A percentile compares a stretch with the other conserved stretches of the same genome.
Evolutionary conservation across 1,140 invertebrate species (phyloP).

Genomic region (Mizuhopecten yessoensis): DNA sequence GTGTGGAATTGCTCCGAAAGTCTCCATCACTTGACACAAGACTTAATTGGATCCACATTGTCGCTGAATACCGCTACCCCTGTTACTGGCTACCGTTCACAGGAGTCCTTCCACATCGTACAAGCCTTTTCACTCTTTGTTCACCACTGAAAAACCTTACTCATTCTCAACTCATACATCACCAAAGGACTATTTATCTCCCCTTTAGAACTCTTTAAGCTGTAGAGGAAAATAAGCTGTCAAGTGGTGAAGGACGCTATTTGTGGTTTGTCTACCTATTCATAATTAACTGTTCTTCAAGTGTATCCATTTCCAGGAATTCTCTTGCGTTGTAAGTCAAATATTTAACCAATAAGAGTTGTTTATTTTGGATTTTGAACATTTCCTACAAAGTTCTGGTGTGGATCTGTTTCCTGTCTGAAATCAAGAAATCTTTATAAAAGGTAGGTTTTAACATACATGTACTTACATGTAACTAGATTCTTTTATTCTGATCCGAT

Average conservation of each 20-base stretch:
- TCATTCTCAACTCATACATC: background rate
- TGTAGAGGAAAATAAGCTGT: background rate
- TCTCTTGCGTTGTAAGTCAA: no score
- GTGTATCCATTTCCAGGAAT: no score
- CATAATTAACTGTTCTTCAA: no score
- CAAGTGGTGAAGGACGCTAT: background rate
- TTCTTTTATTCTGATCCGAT: background rate
- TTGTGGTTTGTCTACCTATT: background rate
- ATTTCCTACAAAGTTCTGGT: background rate
- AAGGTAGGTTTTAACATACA: background rate
- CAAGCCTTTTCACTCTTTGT: no score
- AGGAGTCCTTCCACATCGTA: background rate
- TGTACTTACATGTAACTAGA: background rate
- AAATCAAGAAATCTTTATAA: background rate
- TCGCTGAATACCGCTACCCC: background rate
- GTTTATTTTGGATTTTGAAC: background rate
- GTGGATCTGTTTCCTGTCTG: background rate
- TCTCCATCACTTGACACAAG: constrained; percentile 32
- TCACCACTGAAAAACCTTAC: no score
- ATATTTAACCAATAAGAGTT: background rate
- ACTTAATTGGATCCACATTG: constrained; percentile 27
- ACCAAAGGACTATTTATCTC: constrained; percentile 20
- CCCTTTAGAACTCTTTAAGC: constrained; percentile 2
- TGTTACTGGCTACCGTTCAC: background rate
- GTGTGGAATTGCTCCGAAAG: background rate